These are phyloP conservation scores for Prorops nasuta DNA, from an alignment of 1,140 invertebrate genomes.

Conservation along the genomic window DNA sequence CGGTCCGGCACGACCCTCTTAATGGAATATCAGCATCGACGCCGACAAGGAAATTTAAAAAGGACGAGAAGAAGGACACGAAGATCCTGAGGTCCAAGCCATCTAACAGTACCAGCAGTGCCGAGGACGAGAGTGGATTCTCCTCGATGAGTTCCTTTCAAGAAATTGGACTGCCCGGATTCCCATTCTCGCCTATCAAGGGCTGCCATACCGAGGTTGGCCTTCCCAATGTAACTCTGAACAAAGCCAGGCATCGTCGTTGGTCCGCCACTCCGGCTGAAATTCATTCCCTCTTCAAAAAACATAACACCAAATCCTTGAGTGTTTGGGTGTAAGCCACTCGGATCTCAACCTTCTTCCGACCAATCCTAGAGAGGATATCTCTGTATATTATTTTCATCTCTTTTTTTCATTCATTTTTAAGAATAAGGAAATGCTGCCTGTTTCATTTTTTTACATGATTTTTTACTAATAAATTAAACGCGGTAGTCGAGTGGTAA, in stretches of 20 bases:
- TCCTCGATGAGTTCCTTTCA: slow-evolving; percentile 80
- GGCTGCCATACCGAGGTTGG: slow-evolving; percentile 52
- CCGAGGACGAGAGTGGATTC: slow-evolving; percentile 78
- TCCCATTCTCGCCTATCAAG: slow-evolving; percentile 30
- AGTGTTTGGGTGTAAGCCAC: slow-evolving; percentile 50
- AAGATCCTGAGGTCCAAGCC: too few relatives aligned
- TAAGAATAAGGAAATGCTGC: too few relatives aligned
- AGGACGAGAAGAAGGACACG: slow-evolving; percentile 10
- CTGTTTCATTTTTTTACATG: too few relatives aligned
- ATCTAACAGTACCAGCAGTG: slow-evolving; percentile 58
- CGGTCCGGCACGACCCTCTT: slow-evolving; percentile 3
- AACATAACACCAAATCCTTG: slow-evolving; percentile 42
- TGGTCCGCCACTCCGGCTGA: slow-evolving; percentile 53
- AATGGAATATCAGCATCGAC: slow-evolving; percentile 18
- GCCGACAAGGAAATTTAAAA: slow-evolving; percentile 11
- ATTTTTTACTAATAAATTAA: too few relatives aligned
- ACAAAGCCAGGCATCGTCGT: slow-evolving; percentile 44
- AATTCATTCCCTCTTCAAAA: slow-evolving; percentile 42
- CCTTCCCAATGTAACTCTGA: slow-evolving; percentile 43
- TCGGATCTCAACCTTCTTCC: too few relatives aligned
- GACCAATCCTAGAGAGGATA: too few relatives aligned
- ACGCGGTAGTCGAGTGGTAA: too few relatives aligned
- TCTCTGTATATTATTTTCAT: too few relatives aligned
- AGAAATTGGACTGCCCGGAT: slow-evolving; percentile 66
- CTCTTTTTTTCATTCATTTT: too few relatives aligned